Evolutionary conservation across 2,113 vertebrate species (phyloP).

Genomic region (Oncorhynchus nerka): DNA sequence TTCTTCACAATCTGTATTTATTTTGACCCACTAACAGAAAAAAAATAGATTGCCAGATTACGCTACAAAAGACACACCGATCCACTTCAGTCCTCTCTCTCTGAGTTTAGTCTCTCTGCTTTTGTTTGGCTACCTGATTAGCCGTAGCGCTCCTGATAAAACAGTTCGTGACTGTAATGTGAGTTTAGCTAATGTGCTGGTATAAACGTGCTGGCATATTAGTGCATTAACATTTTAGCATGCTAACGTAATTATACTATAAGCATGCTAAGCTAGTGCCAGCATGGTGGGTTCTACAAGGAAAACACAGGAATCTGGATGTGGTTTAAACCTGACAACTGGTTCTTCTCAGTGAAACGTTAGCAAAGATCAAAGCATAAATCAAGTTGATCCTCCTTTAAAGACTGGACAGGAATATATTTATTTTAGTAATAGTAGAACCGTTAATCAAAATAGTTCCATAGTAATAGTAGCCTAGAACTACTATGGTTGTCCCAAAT

Average conservation of each 20-base stretch:
- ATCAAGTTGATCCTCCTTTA: conserved; percentile 44
- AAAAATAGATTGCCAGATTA: conserved; percentile 65
- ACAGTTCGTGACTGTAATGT: conserved; percentile 60
- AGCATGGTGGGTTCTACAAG: conserved; percentile 31
- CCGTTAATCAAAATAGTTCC: conserved; percentile 45
- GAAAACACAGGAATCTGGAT: conserved; percentile 48
- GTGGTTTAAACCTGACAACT: conserved; percentile 55
- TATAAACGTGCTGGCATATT: too few species aligned
- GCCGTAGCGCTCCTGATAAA: conserved; percentile 64
- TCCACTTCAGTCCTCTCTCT: conserved; percentile 53
- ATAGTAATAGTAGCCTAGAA: background rate
- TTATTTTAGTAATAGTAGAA: conserved; percentile 49
- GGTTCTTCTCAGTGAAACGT: conserved; percentile 50
- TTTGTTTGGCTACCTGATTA: conserved; percentile 74
- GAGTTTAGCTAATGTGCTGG: conserved; percentile 34
- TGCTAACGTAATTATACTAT: too few species aligned
- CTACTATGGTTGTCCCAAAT: too few species aligned
- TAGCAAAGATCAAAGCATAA: conserved; percentile 59
- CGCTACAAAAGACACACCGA: conserved; percentile 34
- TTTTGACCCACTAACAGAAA: conserved; percentile 73
- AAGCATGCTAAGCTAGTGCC: conserved; percentile 34
- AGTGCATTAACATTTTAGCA: too few species aligned
- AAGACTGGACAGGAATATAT: conserved; percentile 55
- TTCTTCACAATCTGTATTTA: conserved; percentile 79
- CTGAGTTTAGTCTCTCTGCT: conserved; percentile 56